Evolutionary conservation across 2,113 vertebrate genomes (phyloP), one percentile per base, ranked within the genome.

Genomic region (Pogonocichla stellata): DNA sequence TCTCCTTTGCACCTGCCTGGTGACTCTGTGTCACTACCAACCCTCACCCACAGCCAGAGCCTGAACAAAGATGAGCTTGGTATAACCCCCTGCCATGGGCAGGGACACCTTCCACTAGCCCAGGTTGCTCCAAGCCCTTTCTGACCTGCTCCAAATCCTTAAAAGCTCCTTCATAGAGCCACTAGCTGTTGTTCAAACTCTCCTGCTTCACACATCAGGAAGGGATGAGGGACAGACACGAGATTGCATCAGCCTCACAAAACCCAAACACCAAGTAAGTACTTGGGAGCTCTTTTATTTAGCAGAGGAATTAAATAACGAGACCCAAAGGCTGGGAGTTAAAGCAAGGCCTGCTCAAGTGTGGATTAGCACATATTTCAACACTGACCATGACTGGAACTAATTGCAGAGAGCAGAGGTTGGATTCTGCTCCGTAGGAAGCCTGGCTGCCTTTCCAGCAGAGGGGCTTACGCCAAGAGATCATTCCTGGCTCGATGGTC

Each of bases 21-120:
- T 29, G 47, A 51, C 18, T 5, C 29, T n/a, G 31, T 1, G 3
- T 34, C 31, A 34, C 48, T 43, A 18, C 0, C 1, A 14, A 22
- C 31, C 19, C 47, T 64, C 31, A 34, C 24, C 48, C 36, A n/a
- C 23, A 78, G 47, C 36, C 28, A 31, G 74, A 3, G 12, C 47
- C 58, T 2, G 0, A 62, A 26, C 36, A 51, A 42, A 53, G 34
- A 54, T 28, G 22, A 36, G 42, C 29, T 36, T 12, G 4, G 61
- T 62, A 18, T 34, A 48, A 6, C 26, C 3, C n/a, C 19, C 29
- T 67, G 24, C 61, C 38, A 12, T 26, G 38, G 61, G 9, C n/a
- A 69, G 20, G 48, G 54, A 34, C 31, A 36, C 8, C 31, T 77
- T 77, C 34, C 64, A 48, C 40, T 36, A 23, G 9, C 22, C 34